Conservation (phyloP, 2,888 invertebrate species). For the Coelogynopora nodosa region DNA sequence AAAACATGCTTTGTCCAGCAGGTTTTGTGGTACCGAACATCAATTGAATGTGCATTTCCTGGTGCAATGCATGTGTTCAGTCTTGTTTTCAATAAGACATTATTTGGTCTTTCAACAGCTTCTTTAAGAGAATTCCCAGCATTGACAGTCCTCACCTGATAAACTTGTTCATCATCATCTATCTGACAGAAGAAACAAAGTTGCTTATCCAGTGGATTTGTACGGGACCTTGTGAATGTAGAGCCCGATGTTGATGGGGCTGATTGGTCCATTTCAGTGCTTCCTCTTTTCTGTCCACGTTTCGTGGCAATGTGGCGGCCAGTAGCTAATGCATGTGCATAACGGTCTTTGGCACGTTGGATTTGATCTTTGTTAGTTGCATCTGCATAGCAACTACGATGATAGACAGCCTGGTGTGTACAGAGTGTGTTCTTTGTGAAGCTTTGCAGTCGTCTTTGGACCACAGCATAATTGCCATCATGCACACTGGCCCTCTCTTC, state of each 20-base stretch:
- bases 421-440: not conserved
- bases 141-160: not conserved
- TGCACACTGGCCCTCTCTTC: too few species aligned
- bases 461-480: too few species aligned
- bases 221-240: constrained; percentile 26
- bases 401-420: not conserved
- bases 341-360: constrained; percentile 26
- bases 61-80: constrained; percentile 15
- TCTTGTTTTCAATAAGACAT: constrained; percentile 1
- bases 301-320: constrained; percentile 21
- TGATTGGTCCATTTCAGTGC: constrained; percentile 10
- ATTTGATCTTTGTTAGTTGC: constrained; percentile 32
- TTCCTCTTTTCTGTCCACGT: constrained; percentile 40
- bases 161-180: constrained; percentile 23
- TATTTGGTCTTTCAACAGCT: constrained; percentile 12
- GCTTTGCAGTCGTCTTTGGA: constrained; percentile 6
- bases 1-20: not conserved
- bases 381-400: constrained; percentile 19
- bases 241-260: constrained; percentile 23
- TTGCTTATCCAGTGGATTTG: constrained; percentile 5
- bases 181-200: constrained; percentile 33
- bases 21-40: not conserved
- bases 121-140: not conserved
- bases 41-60: not conserved
- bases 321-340: constrained; percentile 14